Evolutionary conservation across 2,113 vertebrate species (phyloP), one percentile per base, ranked within the genome.

Genomic region (Strigops habroptila): DNA sequence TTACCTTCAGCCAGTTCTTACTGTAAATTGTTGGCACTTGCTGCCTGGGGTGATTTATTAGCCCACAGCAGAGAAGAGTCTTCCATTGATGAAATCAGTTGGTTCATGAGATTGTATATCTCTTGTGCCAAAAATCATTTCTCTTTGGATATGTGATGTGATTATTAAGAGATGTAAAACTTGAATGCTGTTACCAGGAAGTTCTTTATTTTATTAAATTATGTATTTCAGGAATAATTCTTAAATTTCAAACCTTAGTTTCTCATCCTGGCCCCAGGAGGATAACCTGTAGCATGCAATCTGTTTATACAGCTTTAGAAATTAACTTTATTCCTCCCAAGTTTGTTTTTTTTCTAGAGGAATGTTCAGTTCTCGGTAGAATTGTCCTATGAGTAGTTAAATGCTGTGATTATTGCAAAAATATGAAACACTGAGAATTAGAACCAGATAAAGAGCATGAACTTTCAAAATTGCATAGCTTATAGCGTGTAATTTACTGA

Each of bases 381-480:
- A 44, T 86, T 67, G 35, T 74, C 17, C 59, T 52, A 6, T 23
- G 67, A 55, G 44, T 57, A 85, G n/a, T 82, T 69, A 68, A 92
- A 76, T 78, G 48, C 69, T 82, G n/a, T 79, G 46, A 28, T 77
- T 86, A 41, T 52, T 77, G 37, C 0, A 48, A 88, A 97, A 80
- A 44, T 86, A 39, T 19, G 6, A 89, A 93, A 86, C 51, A 69
- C 41, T 63, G 67, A 68, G 52, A 83, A 80, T 55, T 82, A 79
- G 35, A 96, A 86, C 24, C 37, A 91, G 87, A 57, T 91, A 92
- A 91, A 94, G 78, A 91, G 39, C 44, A 46, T 89, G 88, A 85
- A 23, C 69, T 70, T 95, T 90, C 83, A 85, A 81, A 92, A 96
- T 82, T 83, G 23, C 30, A 43, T 79, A 75, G 25, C 57, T 86